phyloP scores from a whole-genome alignment of 2,113 vertebrate species.

The Acinonyx jubatus region DNA sequence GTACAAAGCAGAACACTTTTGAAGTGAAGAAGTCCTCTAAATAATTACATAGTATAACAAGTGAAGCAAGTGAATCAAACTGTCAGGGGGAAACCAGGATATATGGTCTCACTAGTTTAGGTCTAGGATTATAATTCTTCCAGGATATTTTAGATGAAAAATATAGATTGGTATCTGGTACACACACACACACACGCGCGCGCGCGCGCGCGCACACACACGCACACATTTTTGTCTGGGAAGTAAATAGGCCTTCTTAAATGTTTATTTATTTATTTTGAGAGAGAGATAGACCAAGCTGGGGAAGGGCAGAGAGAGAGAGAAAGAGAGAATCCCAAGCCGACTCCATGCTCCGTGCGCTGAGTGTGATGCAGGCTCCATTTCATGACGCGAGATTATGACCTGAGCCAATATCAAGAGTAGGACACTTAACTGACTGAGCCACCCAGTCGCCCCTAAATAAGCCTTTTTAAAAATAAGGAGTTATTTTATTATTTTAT shows the following conservation, averaged over 20 bases:
- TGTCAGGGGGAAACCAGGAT: background rate
- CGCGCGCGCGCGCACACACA: too few species aligned
- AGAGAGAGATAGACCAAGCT: too few species aligned
- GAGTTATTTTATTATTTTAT: background rate
- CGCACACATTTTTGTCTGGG: background rate
- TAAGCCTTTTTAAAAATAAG: background rate
- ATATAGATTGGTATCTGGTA: background rate
- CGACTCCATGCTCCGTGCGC: too few species aligned
- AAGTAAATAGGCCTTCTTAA: background rate
- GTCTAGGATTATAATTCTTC: background rate
- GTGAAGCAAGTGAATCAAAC: background rate
- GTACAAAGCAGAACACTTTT: background rate
- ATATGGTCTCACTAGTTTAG: background rate
- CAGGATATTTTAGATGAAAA: background rate
- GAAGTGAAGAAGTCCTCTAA: background rate
- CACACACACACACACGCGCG: too few species aligned
- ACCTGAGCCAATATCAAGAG: too few species aligned
- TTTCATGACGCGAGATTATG: too few species aligned
- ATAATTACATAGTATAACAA: background rate
- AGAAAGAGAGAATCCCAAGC: too few species aligned
- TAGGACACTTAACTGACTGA: too few species aligned
- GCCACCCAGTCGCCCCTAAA: background rate
- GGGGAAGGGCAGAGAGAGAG: too few species aligned
- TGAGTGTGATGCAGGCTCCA: too few species aligned
- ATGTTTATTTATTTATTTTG: background rate